These are phyloP conservation scores for Hystrix cristata DNA, from an alignment of 2,113 vertebrate genomes.

Conservation along the genomic window DNA sequence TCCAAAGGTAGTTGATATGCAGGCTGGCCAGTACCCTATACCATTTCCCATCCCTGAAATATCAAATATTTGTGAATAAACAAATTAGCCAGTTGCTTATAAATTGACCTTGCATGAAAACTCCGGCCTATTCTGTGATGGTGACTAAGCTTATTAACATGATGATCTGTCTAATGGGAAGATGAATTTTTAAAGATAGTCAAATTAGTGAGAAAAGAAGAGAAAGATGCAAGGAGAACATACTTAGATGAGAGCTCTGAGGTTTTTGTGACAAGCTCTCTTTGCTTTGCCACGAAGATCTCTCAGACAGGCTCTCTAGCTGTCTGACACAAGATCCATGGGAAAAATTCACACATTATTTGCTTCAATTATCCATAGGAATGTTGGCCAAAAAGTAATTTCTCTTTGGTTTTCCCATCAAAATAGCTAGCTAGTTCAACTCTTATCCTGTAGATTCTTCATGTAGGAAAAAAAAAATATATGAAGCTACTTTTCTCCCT, in stretches of 20 bases:
- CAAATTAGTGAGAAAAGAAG: not conserved
- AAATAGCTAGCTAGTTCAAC: not conserved
- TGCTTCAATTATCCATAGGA: not conserved
- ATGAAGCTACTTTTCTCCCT: not conserved
- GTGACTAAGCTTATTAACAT: not conserved
- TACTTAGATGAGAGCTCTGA: not conserved
- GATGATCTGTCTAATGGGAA: not conserved
- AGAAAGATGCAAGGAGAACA: not conserved
- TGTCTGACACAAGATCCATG: not conserved
- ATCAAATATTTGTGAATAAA: not conserved
- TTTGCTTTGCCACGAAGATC: not conserved
- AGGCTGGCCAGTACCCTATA: not conserved
- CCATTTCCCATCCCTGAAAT: not conserved
- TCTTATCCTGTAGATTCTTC: not conserved
- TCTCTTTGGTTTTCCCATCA: not conserved
- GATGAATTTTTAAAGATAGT: not conserved
- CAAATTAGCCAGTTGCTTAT: not conserved
- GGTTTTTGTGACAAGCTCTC: not conserved
- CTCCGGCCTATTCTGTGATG: not conserved
- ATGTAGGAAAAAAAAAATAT: not conserved
- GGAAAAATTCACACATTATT: not conserved
- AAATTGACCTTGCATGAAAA: not conserved
- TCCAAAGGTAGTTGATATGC: not conserved
- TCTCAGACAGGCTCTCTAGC: not conserved
- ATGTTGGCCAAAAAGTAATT: not conserved